Base-by-base conservation (phyloP, 2,888 invertebrate genomes). In the Heliothis peltigera region DNA sequence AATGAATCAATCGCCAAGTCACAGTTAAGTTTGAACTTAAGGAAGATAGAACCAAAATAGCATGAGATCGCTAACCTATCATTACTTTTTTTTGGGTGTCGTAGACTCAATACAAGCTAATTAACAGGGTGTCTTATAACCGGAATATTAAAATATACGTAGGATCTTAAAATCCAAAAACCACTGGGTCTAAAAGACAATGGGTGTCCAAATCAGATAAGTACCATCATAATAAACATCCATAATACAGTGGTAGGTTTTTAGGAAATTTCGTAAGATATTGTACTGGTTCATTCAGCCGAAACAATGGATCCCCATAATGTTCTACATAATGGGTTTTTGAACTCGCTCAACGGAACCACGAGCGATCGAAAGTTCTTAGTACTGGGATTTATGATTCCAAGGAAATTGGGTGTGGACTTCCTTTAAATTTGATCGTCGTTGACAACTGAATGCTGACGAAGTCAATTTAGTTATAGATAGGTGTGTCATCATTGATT, bases 211-310 rank as follows among this genome's bases (percentile, higher is more conserved):
- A 86, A 91, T 91, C 91, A 87, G 92, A 89, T 84, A 83, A 83
- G 83, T 84, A 81, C 83, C 79, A 80, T 80, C 82, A 84, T 85
- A 92, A 93, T 92, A 92, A 90, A 92, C 92, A 90, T 92, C 92
- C 89, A 92, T 89, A 88, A 88, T 91, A 88, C 88, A 85, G 87
- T 89, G 87, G 89, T 90, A 75, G 87, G 89, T 83, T 91, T 92
- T 94, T 92, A 91, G 92, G 91, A 91, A 94, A 94, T 94, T 93
- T 93, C 92, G 92, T 92, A 94, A 94, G 93, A 93, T 93, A 93
- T 93, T 94, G 92, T 92, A 88, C 87, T 86, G 88, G 91, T 82
- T 89, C 92, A 91, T 92, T 94, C 91, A 92, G 85, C 86, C 92
- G 89, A 93, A 85, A 94, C 94, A 94, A 94, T 94, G 92, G 92